Percentiles rank a stretch among this genome's conserved stretches.
phyloP scores from a whole-genome alignment of 2,888 invertebrate species.

The Oscheius sp. region DNA sequence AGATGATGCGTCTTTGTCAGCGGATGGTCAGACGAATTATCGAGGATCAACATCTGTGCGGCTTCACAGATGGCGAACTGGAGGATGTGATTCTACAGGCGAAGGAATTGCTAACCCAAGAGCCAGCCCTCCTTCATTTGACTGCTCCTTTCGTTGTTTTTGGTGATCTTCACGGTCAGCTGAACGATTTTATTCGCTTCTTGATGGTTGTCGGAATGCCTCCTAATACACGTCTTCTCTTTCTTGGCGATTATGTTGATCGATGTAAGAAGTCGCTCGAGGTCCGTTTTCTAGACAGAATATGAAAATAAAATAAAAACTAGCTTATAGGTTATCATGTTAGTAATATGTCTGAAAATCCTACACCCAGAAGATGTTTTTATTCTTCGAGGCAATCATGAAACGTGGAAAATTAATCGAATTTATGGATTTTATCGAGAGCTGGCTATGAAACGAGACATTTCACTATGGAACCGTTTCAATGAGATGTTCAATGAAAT shows the following conservation, averaged over 20 bases:
- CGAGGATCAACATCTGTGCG: conserved; percentile 33
- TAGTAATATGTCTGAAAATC: conserved; percentile 61
- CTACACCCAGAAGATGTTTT: conserved; percentile 46
- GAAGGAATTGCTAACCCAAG: conserved; percentile 27
- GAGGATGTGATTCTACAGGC: conserved; percentile 25
- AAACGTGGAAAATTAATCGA: conserved; percentile 51
- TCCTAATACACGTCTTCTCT: conserved; percentile 49
- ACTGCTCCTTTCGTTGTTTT: conserved; percentile 56
- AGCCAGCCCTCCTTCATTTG: conserved; percentile 49
- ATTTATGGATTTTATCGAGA: conserved; percentile 56
- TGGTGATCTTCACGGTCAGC: conserved; percentile 63
- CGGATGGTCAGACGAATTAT: conserved; percentile 40
- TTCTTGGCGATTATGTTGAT: conserved; percentile 65
- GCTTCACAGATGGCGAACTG: conserved; percentile 40
- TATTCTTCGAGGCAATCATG: conserved; percentile 63
- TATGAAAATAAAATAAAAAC: too few species aligned
- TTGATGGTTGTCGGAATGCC: conserved; percentile 53
- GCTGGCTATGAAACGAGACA: conserved; percentile 39
- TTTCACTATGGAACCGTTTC: conserved; percentile 50
- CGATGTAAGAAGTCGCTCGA: conserved; percentile 58
- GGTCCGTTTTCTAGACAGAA: too few species aligned
- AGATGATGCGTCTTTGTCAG: too few species aligned
- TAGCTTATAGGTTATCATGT: conserved; percentile 51
- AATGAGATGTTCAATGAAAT: conserved; percentile 36
- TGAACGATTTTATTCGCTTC: conserved; percentile 50